phyloP scores from a whole-genome alignment of 1,140 invertebrate species.

The Drosophila murphyi region DNA sequence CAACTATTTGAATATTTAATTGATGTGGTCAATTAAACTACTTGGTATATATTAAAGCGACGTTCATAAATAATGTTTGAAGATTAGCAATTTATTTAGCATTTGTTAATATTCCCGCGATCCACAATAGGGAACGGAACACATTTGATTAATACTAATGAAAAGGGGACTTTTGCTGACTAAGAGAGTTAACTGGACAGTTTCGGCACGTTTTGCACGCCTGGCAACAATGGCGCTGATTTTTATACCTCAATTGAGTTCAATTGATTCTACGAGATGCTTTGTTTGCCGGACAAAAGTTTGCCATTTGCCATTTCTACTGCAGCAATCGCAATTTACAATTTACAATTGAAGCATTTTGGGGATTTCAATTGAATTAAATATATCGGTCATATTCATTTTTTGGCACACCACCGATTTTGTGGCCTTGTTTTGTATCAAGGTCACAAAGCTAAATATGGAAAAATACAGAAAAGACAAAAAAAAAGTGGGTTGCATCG shows the following conservation, averaged over 20 bases:
- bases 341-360: conserved; percentile 11
- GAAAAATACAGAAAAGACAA: background rate
- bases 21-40: conserved; percentile 10
- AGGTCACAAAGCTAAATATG: background rate
- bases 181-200: conserved; percentile 2
- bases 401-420: background rate
- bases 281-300: conserved; percentile 16
- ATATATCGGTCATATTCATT: background rate
- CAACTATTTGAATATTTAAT: conserved; percentile 32
- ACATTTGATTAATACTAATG: conserved; percentile 66
- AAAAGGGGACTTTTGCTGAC: conserved; percentile 20
- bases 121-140: background rate
- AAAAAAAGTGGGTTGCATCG: conserved; percentile 39
- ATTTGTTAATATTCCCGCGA: conserved; percentile 40
- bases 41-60: background rate
- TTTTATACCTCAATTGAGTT: conserved; percentile 62
- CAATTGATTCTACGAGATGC: conserved; percentile 62
- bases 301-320: conserved; percentile 8
- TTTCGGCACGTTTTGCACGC: conserved; percentile 67
- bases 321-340: conserved; percentile 1
- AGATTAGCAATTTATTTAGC: conserved; percentile 34
- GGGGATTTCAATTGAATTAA: conserved; percentile 1
- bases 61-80: conserved; percentile 35
- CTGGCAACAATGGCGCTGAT: conserved; percentile 58
- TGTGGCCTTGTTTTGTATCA: too few species aligned